These are phyloP conservation scores for Eurosta solidaginis DNA, from an alignment of 1,140 invertebrate genomes.

Conservation along the genomic window DNA sequence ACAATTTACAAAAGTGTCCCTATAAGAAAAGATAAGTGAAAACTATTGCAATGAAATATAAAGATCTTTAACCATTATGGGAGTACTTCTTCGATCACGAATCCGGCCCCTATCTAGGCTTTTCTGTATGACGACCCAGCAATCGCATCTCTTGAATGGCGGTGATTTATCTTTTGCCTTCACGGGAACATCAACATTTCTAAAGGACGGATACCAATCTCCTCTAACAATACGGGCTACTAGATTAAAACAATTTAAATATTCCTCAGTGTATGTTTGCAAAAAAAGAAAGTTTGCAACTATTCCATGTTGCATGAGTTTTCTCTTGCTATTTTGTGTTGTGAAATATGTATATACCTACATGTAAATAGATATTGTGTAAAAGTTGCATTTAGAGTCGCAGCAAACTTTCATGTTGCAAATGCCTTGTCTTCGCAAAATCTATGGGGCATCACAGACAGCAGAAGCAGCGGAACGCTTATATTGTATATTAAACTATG, in stretches of 20 bases:
- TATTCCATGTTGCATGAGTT: constrained; percentile 31
- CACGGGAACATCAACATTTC: no score
- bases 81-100: no score
- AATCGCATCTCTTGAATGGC: no score
- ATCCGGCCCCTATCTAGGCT: no score
- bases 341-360: constrained; percentile 1
- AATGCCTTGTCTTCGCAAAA: not conserved
- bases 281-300: constrained; percentile 30
- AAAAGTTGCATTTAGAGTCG: constrained; percentile 43
- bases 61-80: no score
- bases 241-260: not conserved
- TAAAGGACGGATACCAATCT: no score
- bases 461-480: not conserved
- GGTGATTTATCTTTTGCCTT: no score
- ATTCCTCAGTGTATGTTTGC: not conserved
- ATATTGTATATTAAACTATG: not conserved
- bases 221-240: not conserved
- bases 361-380: constrained; percentile 49
- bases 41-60: no score
- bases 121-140: no score
- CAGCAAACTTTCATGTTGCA: constrained; percentile 19
- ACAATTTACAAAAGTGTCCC: no score
- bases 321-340: constrained; percentile 29
- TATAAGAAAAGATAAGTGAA: no score
- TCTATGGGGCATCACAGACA: not conserved